Evolutionary conservation across 2,113 vertebrate genomes (phyloP), one percentile per base, ranked within the genome.

Genomic region (Zosterops borbonicus): DNA sequence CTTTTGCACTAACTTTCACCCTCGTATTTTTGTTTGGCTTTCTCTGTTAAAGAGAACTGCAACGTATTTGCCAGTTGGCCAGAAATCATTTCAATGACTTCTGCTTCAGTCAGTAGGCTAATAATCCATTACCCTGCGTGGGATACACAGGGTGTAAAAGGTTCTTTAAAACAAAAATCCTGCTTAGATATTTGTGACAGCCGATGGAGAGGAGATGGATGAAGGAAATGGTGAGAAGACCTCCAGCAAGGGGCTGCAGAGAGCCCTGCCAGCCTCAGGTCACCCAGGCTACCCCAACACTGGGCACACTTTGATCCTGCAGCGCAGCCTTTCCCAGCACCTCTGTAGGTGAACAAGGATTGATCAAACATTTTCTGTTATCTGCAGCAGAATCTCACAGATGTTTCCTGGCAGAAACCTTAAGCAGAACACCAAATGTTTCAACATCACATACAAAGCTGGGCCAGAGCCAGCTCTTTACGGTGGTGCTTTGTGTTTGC

Each of bases 391-490:
- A n/a, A 96, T 93, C 95, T 94, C 92, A 79, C 94, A 96, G 96
- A 97, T 96, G 96, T 97, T 97, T 97, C 96, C 96, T 94, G 19
- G 53, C 90, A 95, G 85, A 75, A 84, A 13, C 55, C 85, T 94
- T 88, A 86, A 95, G 90, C 79, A 78, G 73, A 94, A 92, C 62
- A 93, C 76, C 95, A 94, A 60, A 94, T 83, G 86, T 84, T 96
- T 95, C 85, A 83, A 16, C 55, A 37, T 44, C 63, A 47, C 85
- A 75, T 25, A 75, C 79, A 92, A 94, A 94, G 85, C 90, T 96
- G 95, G 90, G 23, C 3, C 29, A 3, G 74, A 53, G 94, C 94
- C 95, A 97, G 29, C 28, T 52, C 73, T 68, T 89, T 53, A 73
- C 0, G 2, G 20, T 6, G 31, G 25, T 75, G 81, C 58, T 93